Evolutionary conservation across 2,888 invertebrate genomes (phyloP), one percentile per base, ranked within the genome.

Genomic region (Esperia sulphurella): DNA sequence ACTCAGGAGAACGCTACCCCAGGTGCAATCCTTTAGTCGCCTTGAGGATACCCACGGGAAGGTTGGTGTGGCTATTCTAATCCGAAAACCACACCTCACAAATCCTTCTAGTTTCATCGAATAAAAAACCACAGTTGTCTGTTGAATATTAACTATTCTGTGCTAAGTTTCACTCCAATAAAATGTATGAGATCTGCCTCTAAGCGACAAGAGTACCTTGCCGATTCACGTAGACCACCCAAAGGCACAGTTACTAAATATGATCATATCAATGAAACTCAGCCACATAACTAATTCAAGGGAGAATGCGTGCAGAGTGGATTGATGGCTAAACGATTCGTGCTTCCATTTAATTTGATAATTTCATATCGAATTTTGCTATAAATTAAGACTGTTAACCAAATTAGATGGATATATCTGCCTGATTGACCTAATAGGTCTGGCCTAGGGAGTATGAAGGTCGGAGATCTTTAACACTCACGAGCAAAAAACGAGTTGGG

Each of bases 171-270:
- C 14, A n/a, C 30, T 31, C 43, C 48, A 53, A 51, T 49, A 47
- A 51, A 51, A 44, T 42, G 41, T 42, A 33, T 13, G 21, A 44
- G 21, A 46, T 37, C 43, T 37, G 28, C 50, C 54, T 50, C 41
- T 10, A 30, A 55, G 49, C 47, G 54, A 52, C 52, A 53, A 51
- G 54, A 46, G 44, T 51, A 54, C 49, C 43, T 43, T 29, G 39
- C 45, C 46, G 43, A 52, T 54, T 58, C 55, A 44, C 41, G 45
- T 47, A 53, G 71, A 66, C 72, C 70, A 69, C 71, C 71, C 68
- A 61, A 54, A 59, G 46, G 31, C 14, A 49, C 43, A 53, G 49
- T 54, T 55, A 60, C 55, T 53, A 56, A 57, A 59, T 52, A 60
- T 56, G 57, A 60, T 60, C 53, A 59, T 55, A 53, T 54, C 50